Conservation (phyloP, 2,113 vertebrate species). For the Elephantulus edwardii region DNA sequence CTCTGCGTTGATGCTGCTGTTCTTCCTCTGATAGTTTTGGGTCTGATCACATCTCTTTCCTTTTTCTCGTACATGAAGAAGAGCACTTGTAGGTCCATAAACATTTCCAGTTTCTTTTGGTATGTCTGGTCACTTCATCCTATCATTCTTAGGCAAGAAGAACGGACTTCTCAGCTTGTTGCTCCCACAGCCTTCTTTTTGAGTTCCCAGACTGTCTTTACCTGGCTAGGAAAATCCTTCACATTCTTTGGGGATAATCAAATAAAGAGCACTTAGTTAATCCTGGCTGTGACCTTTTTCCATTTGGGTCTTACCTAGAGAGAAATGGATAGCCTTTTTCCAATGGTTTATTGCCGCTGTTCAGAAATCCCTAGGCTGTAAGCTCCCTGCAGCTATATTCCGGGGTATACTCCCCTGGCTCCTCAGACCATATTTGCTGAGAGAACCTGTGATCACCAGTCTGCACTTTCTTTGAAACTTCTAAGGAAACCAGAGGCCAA, state of each 20-base stretch:
- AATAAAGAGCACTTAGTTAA: no score
- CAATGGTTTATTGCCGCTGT: neutral
- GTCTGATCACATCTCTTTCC: constrained; percentile 42
- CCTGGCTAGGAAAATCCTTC: neutral
- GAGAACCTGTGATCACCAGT: neutral
- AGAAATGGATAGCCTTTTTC: neutral
- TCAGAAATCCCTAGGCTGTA: neutral
- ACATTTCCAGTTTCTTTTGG: neutral
- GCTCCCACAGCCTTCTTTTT: neutral
- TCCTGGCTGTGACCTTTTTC: neutral
- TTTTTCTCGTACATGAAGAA: constrained; percentile 31
- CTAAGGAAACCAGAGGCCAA: neutral
- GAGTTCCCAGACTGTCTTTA: neutral
- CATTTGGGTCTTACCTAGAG: neutral
- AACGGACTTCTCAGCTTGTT: neutral
- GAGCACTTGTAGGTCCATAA: neutral
- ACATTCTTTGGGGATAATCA: neutral
- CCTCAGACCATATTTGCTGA: neutral
- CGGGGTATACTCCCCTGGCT: neutral
- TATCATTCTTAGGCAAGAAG: neutral
- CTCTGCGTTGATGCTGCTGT: constrained; percentile 42
- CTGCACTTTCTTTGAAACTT: neutral
- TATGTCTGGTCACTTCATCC: neutral
- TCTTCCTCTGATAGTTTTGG: constrained; percentile 40
- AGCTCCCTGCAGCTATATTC: neutral